Evolutionary conservation across 2,888 invertebrate genomes (phyloP), one percentile per base, ranked within the genome.

Genomic region (Diogma glabrata): DNA sequence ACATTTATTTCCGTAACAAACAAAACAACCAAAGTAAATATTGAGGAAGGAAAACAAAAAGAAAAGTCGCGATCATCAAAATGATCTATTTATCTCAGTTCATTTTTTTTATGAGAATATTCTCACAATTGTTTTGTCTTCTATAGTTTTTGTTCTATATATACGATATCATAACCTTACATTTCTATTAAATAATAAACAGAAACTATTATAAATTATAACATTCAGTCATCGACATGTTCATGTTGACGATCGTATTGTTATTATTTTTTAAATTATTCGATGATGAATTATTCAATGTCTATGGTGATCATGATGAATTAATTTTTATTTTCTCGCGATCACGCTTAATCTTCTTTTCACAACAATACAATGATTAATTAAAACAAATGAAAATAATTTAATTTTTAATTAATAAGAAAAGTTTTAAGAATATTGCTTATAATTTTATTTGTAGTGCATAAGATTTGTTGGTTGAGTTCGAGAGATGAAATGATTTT

Each of bases 61-160:
- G 24, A 46, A 46, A 46, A 16, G 24, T 24, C 22, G 46, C 46
- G 24, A 46, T 24, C 22, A 46, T 46, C 24, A 46, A 46, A 16
- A 26, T 46, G 46, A 46, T 46, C 46, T 24, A 46, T 46, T 24
- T 46, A 43, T 17, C 16, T 38, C 16, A 16, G 38, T 38, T 17
- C 3, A 43, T 24, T 38, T 46, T 24, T 24, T 26, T 46, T 67
- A 67, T 69, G 69, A 68, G 69, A 69, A 69, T 63, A 63, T 69
- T 69, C 69, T 67, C 69, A 69, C 68, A 66, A 69, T 69, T 69
- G 69, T 69, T 61, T 5, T 12, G 33, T 8, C 8, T n/a, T 33
- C 4, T 33, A 33, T n/a, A 33, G 4, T 33, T 33, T 8, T 33
- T 9, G 9, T 24, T n/a, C n/a, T n/a, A n/a, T n/a, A n/a, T n/a